Evolutionary conservation across 2,797 vertebrate species (phyloP), one percentile per base, ranked within the genome.

Genomic region (Eptatretus atami): DNA sequence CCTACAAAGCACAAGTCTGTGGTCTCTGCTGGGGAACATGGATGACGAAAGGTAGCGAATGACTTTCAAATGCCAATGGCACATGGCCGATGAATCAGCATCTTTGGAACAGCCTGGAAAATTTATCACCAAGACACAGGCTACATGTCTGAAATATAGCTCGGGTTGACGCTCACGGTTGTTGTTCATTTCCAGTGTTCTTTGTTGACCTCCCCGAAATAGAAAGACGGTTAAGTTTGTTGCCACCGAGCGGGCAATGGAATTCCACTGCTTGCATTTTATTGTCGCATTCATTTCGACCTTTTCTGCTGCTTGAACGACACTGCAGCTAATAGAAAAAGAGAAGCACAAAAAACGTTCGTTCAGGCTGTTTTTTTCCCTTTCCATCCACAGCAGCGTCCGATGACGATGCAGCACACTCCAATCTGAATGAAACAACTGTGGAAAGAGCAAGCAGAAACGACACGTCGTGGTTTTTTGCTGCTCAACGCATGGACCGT

Each of bases 101-200:
- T n/a, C 15, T 9, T 61, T 61, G 57, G 15, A 61, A 61, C 11
- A 61, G 57, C n/a, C 57, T 61, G 57, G 57, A 61, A 61, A 24
- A 24, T 61, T n/a, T n/a, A 61, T n/a, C 15, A 61, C 15, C 57
- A n/a, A 10, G 57, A 24, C 57, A n/a, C 57, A 24, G 15, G 9
- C n/a, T n/a, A 61, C 10, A 61, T 24, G 57, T 44, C 31, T 44
- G 6, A 5, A 44, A 44, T 8, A 44, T 8, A 44, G 31, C 31
- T 44, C 31, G 6, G 31, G 6, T 44, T 44, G 4, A 44, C 31
- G n/a, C 31, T 44, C 31, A 44, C 6, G 31, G 31, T 44, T 44
- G 31, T 44, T 44, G 31, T 19, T 19, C 19, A 8, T n/a, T n/a
- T n/a, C n/a, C n/a, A n/a, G n/a, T 3, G 6, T 44, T 44, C 31